Evolutionary conservation across 2,113 vertebrate genomes (phyloP), one percentile per base, ranked within the genome.

Genomic region (Lophotis ruficrista): DNA sequence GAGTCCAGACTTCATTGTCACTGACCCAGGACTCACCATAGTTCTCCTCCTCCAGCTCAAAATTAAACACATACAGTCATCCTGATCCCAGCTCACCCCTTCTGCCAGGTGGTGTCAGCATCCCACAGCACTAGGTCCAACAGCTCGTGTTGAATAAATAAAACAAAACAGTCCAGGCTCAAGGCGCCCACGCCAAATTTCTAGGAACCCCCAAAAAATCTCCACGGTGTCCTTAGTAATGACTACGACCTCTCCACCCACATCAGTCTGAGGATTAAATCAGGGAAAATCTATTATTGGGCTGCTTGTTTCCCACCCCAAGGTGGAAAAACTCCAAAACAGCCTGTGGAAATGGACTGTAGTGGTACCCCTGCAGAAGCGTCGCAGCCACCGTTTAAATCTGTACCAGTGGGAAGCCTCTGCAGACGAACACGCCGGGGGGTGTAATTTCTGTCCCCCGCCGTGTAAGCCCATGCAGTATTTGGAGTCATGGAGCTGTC

Each of bases 1-100:
- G 96, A 95, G 73, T 89, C 94, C 96, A 97, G 96, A 94, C 94
- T 53, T 89, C 94, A 51, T 65, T 95, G 95, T 96, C 95, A 87
- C 92, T 94, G 95, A 97, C 94, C 95, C 96, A 94, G 89, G 81
- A 69, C 86, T 94, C 81, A 37, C 73, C 89, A 84, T 10, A 50
- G 76, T 5, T 89, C 91, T 95, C 90, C 84, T 91, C 70, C 92
- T 97, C 92, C 92, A 91, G 77, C 91, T 96, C 89, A 43, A 87
- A 97, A 95, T 96, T 86, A 92, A 96, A 94, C 86, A 93, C 83
- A 96, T 56, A 38, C 87, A 91, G 76, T 30, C 13, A 0, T 58
- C 69, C 73, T 11, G 18, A 84, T 76, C 83, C 24, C 37, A 90
- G 92, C 15, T 4, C 66, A 89, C 25, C 87, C 65, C 94, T 84